These are phyloP conservation scores for Castor canadensis DNA, from an alignment of 2,113 vertebrate species.

Conservation along the genomic window DNA sequence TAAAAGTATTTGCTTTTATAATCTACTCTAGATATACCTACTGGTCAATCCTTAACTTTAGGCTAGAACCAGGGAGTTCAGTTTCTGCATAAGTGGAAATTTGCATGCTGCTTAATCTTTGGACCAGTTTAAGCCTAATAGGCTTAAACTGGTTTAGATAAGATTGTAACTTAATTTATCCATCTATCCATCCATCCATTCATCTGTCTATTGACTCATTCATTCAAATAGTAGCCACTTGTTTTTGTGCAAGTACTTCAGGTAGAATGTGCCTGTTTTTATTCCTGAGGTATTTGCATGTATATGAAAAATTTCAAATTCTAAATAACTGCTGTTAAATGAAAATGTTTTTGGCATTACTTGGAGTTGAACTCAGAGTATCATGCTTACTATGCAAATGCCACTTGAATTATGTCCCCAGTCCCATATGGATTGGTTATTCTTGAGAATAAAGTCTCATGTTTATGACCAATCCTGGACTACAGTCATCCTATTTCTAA, in stretches of 20 bases:
- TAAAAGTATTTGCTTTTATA: background rate
- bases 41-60: background rate
- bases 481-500: too few relatives aligned
- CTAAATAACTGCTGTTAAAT: background rate
- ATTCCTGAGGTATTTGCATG: background rate
- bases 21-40: background rate
- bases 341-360: too few relatives aligned
- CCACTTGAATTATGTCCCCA: too few relatives aligned
- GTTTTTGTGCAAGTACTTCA: background rate
- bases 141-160: background rate
- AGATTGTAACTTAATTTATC: background rate
- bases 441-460: too few relatives aligned
- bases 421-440: too few relatives aligned
- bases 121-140: background rate
- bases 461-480: too few relatives aligned
- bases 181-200: background rate
- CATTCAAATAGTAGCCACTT: background rate
- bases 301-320: background rate
- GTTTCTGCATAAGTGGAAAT: background rate
- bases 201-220: background rate
- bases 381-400: too few relatives aligned
- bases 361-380: too few relatives aligned
- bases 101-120: background rate
- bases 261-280: background rate
- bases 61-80: background rate